These are phyloP conservation scores for Gavia stellata DNA, from an alignment of 2,113 vertebrate genomes.

Conservation along the genomic window DNA sequence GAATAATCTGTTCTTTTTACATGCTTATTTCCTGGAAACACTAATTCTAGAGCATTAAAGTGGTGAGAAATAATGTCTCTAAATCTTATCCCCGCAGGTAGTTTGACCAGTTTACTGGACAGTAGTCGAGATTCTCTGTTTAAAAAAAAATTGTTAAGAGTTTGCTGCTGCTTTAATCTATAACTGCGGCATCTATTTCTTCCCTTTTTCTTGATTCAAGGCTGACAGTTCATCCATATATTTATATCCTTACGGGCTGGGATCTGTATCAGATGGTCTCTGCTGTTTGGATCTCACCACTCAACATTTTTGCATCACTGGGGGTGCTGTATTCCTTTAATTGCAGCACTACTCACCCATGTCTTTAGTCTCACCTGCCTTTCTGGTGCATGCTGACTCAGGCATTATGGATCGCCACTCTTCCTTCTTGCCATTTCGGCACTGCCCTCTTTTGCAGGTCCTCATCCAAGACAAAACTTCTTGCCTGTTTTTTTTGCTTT, in stretches of 20 bases:
- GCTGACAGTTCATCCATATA: slow-evolving; percentile 14
- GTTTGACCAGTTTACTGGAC: not conserved
- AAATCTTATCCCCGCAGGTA: not conserved
- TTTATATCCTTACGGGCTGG: not conserved
- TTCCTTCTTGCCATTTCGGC: not conserved
- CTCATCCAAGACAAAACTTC: not conserved
- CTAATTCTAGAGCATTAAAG: slow-evolving; percentile 6
- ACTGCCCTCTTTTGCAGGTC: not conserved
- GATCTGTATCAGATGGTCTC: not conserved
- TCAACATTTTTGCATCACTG: not conserved
- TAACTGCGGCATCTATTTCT: not conserved
- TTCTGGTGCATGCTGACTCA: not conserved
- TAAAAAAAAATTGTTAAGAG: not conserved
- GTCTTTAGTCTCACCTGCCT: not conserved
- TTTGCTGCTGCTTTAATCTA: slow-evolving; percentile 33
- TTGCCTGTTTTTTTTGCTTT: not conserved
- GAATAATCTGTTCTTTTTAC: not conserved
- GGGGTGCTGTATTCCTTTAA: not conserved
- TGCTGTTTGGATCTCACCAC: not conserved
- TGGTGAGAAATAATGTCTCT: not conserved
- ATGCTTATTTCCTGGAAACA: not conserved
- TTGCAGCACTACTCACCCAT: not conserved
- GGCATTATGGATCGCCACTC: not conserved
- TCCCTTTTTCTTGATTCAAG: slow-evolving; percentile 6
- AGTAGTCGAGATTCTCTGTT: not conserved